Base-by-base conservation (phyloP, 2,888 invertebrate species). In the Leucophenga montana region DNA sequence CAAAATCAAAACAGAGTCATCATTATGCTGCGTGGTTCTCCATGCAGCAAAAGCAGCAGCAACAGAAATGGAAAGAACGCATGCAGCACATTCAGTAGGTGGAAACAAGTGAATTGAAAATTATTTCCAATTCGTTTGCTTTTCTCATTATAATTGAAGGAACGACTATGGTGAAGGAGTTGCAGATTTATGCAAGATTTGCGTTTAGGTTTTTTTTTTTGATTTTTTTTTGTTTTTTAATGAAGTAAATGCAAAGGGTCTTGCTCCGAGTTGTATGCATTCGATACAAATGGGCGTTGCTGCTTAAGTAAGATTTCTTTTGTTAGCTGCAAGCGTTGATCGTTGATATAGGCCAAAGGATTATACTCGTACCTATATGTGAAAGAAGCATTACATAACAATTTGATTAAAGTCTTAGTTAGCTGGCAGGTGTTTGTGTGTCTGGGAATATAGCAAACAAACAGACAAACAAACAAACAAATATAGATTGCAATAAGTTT, bases 91-190 rank as follows among this genome's bases (percentile, higher is more conserved):
- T 39, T 39, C 82, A 74, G 82, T 82, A 82, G 84, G 84, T 82
- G 81, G 82, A 76, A 82, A 78, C 76, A 75, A 80, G 84, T 79
- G 85, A 85, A 85, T 85, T 85, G 85, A 81, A 86, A 84, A 84
- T 85, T 79, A 85, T 85, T 85, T 86, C 72, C 85, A 83, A 79
- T 85, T 86, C 85, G 84, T 83, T 86, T 85, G 85, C 79, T 84
- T 85, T 86, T 80, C 82, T 83, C 84, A 85, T 85, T 85, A 84
- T 83, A 85, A 84, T 85, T 83, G 79, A 66, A 84, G 78, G 66
- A 73, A 69, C 73, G 71, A 68, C 20, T n/a, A 50, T 54, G 18
- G 18, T 8, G 22, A 16, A 22, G 16, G 54, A 54, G 16, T 53
- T 20, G 53, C 20, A 20, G 53, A 20, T 20, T 68, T 48, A 50